Conservation (phyloP, 2,797 vertebrate species). For the Syngnathus rostellatus region DNA sequence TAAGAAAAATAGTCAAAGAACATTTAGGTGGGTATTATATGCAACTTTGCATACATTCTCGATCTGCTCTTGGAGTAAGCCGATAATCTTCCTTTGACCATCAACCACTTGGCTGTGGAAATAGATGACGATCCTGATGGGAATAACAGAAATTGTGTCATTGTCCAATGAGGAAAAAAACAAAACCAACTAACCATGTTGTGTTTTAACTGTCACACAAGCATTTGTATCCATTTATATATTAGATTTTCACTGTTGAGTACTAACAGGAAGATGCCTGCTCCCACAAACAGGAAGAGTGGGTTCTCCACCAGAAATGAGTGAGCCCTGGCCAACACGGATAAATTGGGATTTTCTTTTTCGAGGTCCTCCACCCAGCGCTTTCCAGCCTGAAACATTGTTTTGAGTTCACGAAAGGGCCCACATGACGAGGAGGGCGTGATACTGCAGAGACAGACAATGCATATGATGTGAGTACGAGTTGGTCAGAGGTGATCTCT, state of each 20-base stretch:
- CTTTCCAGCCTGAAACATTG: conserved; percentile 78
- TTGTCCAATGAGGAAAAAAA: conserved; percentile 1
- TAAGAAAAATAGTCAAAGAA: background rate
- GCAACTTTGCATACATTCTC: conserved; percentile 63
- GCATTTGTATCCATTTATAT: background rate
- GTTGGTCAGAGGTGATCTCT: background rate
- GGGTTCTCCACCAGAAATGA: conserved; percentile 80
- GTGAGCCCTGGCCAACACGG: conserved; percentile 70
- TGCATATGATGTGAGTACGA: background rate
- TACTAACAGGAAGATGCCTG: conserved; percentile 77
- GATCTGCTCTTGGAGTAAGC: conserved; percentile 82
- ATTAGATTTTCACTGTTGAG: background rate
- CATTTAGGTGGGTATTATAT: background rate
- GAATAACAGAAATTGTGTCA: conserved; percentile 2
- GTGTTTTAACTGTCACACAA: background rate
- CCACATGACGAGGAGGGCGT: conserved; percentile 76
- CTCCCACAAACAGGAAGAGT: conserved; percentile 73
- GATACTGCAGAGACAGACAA: conserved; percentile 60
- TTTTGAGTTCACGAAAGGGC: conserved; percentile 74
- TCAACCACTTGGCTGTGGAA: conserved; percentile 86
- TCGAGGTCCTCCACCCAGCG: conserved; percentile 71
- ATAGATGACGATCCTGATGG: conserved; percentile 79
- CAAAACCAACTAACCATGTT: background rate
- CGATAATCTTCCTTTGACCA: conserved; percentile 80
- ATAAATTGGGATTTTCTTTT: conserved; percentile 54